Evolutionary conservation across 2,113 vertebrate species (phyloP).

Genomic region (Dromas ardeola): DNA sequence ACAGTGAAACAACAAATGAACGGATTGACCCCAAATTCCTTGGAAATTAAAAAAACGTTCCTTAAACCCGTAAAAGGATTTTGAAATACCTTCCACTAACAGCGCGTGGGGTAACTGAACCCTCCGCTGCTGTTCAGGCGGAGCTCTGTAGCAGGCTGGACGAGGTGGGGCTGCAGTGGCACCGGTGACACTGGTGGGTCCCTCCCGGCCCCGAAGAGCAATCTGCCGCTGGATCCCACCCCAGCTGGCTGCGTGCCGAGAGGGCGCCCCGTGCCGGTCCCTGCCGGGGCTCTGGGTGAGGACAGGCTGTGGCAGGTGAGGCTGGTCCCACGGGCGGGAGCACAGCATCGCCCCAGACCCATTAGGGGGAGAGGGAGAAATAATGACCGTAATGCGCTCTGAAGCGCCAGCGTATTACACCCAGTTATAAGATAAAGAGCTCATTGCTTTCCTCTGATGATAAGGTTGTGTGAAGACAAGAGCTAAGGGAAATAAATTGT

Average conservation of each 20-base stretch:
- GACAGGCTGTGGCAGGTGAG: accelerated
- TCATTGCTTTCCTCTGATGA: not conserved
- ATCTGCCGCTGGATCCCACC: too few relatives aligned
- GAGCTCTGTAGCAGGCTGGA: not conserved
- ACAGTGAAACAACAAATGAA: not conserved
- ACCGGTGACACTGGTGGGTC: accelerated
- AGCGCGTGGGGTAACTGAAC: not conserved
- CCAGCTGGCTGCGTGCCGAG: not conserved
- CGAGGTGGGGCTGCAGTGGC: not conserved
- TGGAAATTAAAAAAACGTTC: not conserved
- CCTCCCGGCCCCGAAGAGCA: accelerated
- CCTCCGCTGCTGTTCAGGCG: not conserved
- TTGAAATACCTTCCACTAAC: not conserved
- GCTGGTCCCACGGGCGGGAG: not conserved
- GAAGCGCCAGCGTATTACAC: not conserved
- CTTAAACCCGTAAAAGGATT: not conserved
- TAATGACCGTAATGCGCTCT: accelerated
- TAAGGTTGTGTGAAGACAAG: not conserved
- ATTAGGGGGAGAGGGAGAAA: not conserved
- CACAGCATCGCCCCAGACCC: not conserved
- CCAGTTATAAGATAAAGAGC: not conserved
- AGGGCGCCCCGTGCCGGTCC: accelerated
- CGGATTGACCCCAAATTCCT: not conserved
- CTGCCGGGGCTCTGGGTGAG: accelerated
- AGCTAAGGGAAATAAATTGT: constrained; percentile 14